Evolutionary conservation across 2,888 invertebrate species (phyloP).

Genomic region (Ctena decussata): DNA sequence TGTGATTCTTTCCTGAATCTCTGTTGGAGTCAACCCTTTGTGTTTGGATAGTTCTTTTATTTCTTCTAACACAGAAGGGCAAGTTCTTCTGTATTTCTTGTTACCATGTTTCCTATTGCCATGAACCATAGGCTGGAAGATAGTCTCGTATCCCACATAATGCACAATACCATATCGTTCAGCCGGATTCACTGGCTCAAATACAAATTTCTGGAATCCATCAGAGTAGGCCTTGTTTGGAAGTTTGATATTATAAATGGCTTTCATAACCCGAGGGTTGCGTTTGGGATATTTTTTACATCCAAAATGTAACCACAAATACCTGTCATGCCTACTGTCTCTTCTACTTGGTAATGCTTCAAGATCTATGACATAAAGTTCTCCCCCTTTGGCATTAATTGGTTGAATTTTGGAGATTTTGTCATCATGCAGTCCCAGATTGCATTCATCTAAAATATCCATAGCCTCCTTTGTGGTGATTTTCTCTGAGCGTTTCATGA

Average conservation of each 20-base stretch:
- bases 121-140: not conserved
- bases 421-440: not conserved
- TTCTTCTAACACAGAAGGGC: not conserved
- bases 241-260: not conserved
- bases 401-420: not conserved
- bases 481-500: not conserved
- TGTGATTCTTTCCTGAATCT: not conserved
- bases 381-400: not conserved
- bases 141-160: not conserved
- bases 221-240: not conserved
- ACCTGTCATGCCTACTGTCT: not conserved
- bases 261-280: not conserved
- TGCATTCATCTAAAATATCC: not conserved
- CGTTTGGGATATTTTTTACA: not conserved
- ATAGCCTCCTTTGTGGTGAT: not conserved
- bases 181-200: not conserved
- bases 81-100: not conserved
- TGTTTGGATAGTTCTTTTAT: not conserved
- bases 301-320: not conserved
- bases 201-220: not conserved
- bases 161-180: not conserved
- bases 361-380: not conserved
- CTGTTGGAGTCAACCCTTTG: not conserved
- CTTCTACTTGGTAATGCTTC: not conserved
- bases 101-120: constrained; percentile 1